Conservation (phyloP, 2,113 vertebrate species). For the Saguinus imperator region DNA sequence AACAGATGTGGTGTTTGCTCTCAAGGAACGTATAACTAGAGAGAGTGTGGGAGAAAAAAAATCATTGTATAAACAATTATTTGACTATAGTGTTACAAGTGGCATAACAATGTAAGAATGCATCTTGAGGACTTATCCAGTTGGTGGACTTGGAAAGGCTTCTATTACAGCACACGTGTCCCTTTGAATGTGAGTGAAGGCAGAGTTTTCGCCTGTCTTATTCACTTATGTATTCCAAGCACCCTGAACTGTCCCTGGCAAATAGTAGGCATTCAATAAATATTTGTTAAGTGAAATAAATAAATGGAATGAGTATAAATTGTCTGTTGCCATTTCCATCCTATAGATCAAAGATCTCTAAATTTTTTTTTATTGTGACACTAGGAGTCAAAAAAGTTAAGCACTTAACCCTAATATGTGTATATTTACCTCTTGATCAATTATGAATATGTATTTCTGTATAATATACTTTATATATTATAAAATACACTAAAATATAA, state of each 20-base stretch:
- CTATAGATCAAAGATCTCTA: not conserved
- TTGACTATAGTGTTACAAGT: not conserved
- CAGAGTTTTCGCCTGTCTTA: not conserved
- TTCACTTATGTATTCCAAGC: not conserved
- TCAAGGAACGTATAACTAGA: not conserved
- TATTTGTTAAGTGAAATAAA: conserved; percentile 15
- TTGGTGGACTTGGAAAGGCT: not conserved
- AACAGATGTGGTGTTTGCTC: not conserved
- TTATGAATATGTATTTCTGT: not conserved
- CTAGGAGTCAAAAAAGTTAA: not conserved
- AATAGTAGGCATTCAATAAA: not conserved
- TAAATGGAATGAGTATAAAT: not conserved
- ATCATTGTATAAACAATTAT: not conserved
- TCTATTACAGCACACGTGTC: not conserved
- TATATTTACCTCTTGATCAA: not conserved
- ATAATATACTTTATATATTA: not conserved
- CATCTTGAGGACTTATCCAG: not conserved
- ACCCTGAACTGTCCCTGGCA: not conserved
- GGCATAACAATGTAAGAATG: not conserved
- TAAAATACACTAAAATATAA: not conserved
- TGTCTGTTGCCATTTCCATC: not conserved
- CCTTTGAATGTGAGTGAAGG: not conserved
- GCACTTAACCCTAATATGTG: not conserved
- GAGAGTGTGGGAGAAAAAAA: not conserved
- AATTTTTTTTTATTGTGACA: not conserved